These are phyloP conservation scores for Scaptomyza graminum DNA, from an alignment of 1,140 invertebrate genomes.

Conservation along the genomic window DNA sequence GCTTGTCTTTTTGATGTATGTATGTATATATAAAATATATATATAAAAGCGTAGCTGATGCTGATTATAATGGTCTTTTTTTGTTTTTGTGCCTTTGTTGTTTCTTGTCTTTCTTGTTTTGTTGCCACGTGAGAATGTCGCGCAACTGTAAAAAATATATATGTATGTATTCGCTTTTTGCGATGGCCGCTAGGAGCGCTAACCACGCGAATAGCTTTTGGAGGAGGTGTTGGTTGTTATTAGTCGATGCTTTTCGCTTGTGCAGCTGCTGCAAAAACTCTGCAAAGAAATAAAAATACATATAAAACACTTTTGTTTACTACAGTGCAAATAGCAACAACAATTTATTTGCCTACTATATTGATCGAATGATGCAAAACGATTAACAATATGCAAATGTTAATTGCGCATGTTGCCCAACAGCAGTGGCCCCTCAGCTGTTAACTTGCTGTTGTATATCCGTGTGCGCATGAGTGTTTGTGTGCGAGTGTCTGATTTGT, in stretches of 20 bases:
- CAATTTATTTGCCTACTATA: neutral
- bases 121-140: constrained; percentile 54
- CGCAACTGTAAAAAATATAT: constrained; percentile 45
- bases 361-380: constrained; percentile 11
- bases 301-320: constrained; percentile 4
- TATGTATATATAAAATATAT: constrained; percentile 8
- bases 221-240: constrained; percentile 17
- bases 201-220: constrained; percentile 30
- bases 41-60: constrained; percentile 17
- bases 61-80: neutral
- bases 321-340: neutral
- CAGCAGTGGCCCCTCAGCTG: constrained; percentile 22
- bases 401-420: constrained; percentile 36
- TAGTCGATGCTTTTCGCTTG: constrained; percentile 10
- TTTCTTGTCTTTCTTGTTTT: constrained; percentile 19
- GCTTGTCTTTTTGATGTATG: constrained; percentile 11
- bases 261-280: constrained; percentile 31
- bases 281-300: constrained; percentile 41
- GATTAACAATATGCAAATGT: constrained; percentile 29
- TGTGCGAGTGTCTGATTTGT: constrained; percentile 8
- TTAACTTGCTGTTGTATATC: constrained; percentile 32
- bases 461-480: constrained; percentile 3
- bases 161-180: constrained; percentile 48
- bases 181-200: constrained; percentile 52
- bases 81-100: constrained; percentile 11